These are phyloP conservation scores for Caenorhabditis macrosperma DNA, from an alignment of 2,888 invertebrate genomes.

Conservation along the genomic window DNA sequence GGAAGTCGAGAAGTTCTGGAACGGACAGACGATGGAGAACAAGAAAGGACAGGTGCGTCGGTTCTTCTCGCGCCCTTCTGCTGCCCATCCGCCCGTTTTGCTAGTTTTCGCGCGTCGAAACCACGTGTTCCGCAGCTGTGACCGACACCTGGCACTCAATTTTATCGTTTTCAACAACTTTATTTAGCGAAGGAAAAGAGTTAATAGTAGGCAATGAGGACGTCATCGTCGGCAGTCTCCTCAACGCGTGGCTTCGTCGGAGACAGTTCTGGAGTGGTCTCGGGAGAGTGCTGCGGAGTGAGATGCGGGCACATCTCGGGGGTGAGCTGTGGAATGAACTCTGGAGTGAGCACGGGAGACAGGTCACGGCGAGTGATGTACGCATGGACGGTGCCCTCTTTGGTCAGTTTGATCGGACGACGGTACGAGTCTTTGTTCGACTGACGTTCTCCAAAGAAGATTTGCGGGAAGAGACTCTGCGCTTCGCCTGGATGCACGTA, in stretches of 20 bases:
- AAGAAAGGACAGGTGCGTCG: constrained; percentile 45
- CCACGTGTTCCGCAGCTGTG: not conserved
- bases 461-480: constrained; percentile 13
- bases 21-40: constrained; percentile 30
- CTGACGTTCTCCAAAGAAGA: not conserved
- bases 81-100: not conserved
- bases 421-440: constrained; percentile 19
- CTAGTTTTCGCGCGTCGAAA: not conserved
- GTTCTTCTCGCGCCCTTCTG: not conserved
- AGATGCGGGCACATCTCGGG: no score
- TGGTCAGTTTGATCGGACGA: constrained; percentile 5
- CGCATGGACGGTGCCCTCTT: constrained; percentile 21
- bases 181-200: no score
- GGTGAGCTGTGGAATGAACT: not conserved
- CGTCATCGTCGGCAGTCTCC: no score
- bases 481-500: not conserved
- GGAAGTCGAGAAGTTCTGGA: constrained; percentile 50
- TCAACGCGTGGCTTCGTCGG: no score
- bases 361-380: constrained; percentile 26
- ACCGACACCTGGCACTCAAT: not conserved
- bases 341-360: not conserved
- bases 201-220: constrained; percentile 22
- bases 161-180: no score
- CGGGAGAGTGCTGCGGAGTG: no score
- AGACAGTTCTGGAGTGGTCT: no score